Conservation (phyloP, 2,888 invertebrate genomes). For the Calephelis perditalis region DNA sequence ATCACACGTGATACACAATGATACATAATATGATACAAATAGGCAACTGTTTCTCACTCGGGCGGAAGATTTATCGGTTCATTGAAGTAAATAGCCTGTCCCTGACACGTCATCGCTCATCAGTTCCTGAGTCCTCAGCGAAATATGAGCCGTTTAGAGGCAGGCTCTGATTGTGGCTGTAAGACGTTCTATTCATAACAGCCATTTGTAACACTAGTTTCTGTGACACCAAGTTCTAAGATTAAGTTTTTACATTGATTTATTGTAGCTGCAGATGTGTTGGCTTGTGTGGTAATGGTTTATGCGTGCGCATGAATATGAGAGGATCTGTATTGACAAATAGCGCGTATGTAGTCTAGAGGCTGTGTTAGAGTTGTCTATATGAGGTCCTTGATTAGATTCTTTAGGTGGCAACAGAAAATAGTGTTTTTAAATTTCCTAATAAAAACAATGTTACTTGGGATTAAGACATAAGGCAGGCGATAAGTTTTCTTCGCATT, state of each 20-base stretch:
- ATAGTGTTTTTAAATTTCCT: no score
- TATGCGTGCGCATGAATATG: no score
- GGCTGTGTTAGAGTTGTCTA: no score
- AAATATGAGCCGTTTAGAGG: constrained; percentile 2
- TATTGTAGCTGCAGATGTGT: no score
- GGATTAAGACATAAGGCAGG: no score
- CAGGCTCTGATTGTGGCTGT: neutral
- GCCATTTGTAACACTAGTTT: constrained; percentile 5
- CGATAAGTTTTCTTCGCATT: no score
- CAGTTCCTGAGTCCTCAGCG: constrained; percentile 5
- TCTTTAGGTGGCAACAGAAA: no score
- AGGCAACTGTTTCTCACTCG: constrained; percentile 12
- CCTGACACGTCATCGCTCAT: constrained; percentile 11
- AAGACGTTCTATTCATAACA: constrained; percentile 5
- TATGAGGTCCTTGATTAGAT: no score
- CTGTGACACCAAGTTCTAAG: neutral
- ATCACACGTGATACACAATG: neutral
- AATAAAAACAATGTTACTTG: no score
- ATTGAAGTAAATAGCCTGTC: constrained; percentile 12
- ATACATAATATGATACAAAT: constrained; percentile 12
- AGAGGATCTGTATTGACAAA: no score
- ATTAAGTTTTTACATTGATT: neutral
- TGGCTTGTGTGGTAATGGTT: no score
- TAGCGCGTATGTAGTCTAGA: no score
- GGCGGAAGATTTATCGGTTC: constrained; percentile 10